Evolutionary conservation across 2,113 vertebrate genomes (phyloP).

Genomic region (Elaphurus davidianus): DNA sequence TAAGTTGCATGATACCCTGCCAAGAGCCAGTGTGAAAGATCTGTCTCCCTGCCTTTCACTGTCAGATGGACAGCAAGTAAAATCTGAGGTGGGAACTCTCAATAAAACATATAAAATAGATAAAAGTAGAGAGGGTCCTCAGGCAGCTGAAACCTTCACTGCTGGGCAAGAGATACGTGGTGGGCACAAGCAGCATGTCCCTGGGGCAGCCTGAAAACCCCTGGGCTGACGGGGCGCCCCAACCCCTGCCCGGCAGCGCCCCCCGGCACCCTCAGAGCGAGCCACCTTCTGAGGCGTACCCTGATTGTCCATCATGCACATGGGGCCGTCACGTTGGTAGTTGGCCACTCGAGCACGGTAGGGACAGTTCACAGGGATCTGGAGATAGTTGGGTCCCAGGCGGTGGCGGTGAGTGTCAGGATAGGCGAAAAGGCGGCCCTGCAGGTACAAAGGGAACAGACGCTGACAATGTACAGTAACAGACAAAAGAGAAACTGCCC

Average conservation of each 20-base stretch:
- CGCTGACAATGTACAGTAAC: neutral
- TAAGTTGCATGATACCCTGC: neutral
- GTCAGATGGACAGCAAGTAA: neutral
- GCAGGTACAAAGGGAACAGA: neutral
- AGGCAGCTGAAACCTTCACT: neutral
- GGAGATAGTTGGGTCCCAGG: conserved; percentile 95
- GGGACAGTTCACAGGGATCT: conserved; percentile 97
- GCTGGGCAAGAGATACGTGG: neutral
- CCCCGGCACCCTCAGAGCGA: fast-evolving
- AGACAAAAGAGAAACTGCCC: neutral
- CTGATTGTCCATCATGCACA: conserved; percentile 95
- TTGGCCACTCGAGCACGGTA: conserved; percentile 90
- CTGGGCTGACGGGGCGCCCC: neutral
- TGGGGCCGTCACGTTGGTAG: conserved; percentile 96
- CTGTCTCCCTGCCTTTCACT: neutral
- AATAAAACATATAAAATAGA: neutral
- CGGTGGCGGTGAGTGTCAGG: conserved; percentile 97
- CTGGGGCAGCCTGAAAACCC: fast-evolving
- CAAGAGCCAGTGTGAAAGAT: neutral
- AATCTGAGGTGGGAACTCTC: neutral
- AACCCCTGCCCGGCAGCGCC: neutral
- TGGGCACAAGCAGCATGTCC: neutral
- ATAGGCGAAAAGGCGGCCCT: conserved; percentile 96
- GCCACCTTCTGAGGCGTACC: conserved; percentile 76
- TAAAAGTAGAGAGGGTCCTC: neutral